Evolutionary conservation across 1,140 invertebrate species (phyloP).

Genomic region (Aphis craccivora): DNA sequence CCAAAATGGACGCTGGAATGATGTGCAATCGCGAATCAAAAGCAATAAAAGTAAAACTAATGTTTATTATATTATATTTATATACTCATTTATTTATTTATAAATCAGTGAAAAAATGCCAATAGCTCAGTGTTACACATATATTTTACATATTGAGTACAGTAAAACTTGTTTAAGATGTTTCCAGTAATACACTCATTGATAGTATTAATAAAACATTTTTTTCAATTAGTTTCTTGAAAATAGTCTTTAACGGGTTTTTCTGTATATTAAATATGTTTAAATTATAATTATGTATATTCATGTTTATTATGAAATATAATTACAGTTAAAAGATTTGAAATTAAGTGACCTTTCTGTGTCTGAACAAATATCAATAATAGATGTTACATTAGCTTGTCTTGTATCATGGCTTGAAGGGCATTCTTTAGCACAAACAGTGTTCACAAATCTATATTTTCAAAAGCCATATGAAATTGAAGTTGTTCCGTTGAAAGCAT

Average conservation of each 20-base stretch:
- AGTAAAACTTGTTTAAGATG: not conserved
- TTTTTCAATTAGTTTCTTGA: not conserved
- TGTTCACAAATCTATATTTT: slow-evolving; percentile 95
- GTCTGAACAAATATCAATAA: slow-evolving; percentile 83
- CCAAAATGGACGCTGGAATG: slow-evolving; percentile 99
- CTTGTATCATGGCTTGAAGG: slow-evolving; percentile 95
- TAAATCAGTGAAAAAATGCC: not conserved
- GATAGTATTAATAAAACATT: not conserved
- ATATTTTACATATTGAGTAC: not conserved
- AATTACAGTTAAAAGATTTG: slow-evolving; percentile 74
- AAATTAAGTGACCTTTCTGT: slow-evolving; percentile 80
- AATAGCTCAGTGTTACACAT: not conserved
- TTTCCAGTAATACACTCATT: too few species aligned
- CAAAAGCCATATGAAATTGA: slow-evolving; percentile 88
- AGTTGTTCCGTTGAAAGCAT: slow-evolving; percentile 84
- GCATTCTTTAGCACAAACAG: slow-evolving; percentile 94
- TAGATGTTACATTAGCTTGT: slow-evolving; percentile 91
- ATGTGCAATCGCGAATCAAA: slow-evolving; percentile 87
- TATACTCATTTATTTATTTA: not conserved
- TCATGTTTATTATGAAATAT: not conserved
- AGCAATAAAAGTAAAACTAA: slow-evolving; percentile 64
- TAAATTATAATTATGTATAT: not conserved
- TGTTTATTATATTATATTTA: not conserved
- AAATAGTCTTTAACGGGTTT: not conserved
- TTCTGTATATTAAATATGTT: not conserved